A percentile compares a stretch with the other conserved stretches of the same genome.
These are phyloP conservation scores for Syngnathoides biaculeatus DNA, from an alignment of 2,113 vertebrate genomes.

Conservation along the genomic window DNA sequence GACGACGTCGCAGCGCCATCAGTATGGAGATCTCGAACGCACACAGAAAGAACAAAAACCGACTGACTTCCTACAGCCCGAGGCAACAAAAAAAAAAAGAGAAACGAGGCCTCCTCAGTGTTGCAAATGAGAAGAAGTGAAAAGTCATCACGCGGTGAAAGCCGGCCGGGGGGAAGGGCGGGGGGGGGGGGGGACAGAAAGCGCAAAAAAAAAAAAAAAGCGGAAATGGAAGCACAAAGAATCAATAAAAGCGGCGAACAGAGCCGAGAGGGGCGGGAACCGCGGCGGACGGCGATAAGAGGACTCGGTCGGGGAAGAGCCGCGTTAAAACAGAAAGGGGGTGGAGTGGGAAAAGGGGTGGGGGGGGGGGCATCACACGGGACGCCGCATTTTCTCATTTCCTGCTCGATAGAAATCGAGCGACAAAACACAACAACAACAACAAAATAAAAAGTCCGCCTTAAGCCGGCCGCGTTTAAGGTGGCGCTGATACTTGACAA, in stretches of 20 bases:
- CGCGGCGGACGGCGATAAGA: too few relatives aligned
- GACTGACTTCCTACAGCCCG: conserved; percentile 6
- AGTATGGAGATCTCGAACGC: conserved; percentile 26
- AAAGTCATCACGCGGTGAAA: conserved; percentile 12
- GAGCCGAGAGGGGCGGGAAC: conserved; percentile 23
- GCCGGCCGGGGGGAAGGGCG: neutral
- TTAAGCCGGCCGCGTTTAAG: neutral
- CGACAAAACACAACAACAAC: conserved; percentile 9
- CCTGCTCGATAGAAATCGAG: conserved; percentile 49
- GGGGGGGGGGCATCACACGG: neutral
- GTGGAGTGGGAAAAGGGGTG: neutral
- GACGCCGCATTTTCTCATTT: conserved; percentile 56
- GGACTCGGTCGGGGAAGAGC: too few relatives aligned
- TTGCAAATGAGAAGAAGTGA: conserved; percentile 27
- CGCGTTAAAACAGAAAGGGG: too few relatives aligned
- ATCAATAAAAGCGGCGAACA: conserved; percentile 36
- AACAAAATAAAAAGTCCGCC: neutral
- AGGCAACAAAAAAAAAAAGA: conserved; percentile 1
- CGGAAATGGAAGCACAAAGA: conserved; percentile 16
- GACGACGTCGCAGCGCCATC: too few relatives aligned
- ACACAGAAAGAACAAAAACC: neutral
- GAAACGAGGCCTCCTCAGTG: conserved; percentile 6
- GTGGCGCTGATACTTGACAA: neutral
- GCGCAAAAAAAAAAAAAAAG: conserved; percentile 29
- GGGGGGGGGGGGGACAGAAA: conserved; percentile 12